phyloP scores from a whole-genome alignment of 2,113 vertebrate species.

The Heterochromis multidens region DNA sequence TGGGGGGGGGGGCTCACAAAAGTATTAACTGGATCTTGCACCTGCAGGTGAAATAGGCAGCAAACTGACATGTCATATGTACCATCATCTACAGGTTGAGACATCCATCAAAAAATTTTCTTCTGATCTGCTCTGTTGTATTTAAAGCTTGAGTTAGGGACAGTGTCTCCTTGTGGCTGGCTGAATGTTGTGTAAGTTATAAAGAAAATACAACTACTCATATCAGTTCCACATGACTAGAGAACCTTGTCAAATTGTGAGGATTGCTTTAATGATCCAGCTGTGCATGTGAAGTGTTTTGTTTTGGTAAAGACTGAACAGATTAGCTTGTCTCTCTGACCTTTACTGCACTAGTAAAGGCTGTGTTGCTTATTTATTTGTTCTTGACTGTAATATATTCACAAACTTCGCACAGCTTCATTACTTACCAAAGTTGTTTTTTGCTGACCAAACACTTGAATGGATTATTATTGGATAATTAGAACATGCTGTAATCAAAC shows the following conservation, averaged over 20 bases:
- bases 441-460: slow-evolving; percentile 57
- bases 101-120: no score
- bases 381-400: slow-evolving; percentile 37
- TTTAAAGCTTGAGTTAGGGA: not conserved
- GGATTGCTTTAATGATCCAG: not conserved
- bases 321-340: slow-evolving; percentile 24
- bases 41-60: no score
- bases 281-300: not conserved
- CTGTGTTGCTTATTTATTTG: slow-evolving; percentile 29
- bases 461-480: slow-evolving; percentile 61
- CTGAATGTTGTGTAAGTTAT: not conserved
- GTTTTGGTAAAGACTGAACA: slow-evolving; percentile 17
- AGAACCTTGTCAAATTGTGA: not conserved
- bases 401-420: slow-evolving; percentile 19
- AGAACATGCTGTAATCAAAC: slow-evolving; percentile 40
- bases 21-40: no score
- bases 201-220: not conserved
- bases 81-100: no score
- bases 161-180: not conserved
- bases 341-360: slow-evolving; percentile 18
- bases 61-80: no score
- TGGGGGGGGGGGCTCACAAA: no score
- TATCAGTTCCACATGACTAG: not conserved
- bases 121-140: not conserved
- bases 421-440: slow-evolving; percentile 54